phyloP scores from a whole-genome alignment of 2,888 invertebrate species.

The Aporophyla nigra region DNA sequence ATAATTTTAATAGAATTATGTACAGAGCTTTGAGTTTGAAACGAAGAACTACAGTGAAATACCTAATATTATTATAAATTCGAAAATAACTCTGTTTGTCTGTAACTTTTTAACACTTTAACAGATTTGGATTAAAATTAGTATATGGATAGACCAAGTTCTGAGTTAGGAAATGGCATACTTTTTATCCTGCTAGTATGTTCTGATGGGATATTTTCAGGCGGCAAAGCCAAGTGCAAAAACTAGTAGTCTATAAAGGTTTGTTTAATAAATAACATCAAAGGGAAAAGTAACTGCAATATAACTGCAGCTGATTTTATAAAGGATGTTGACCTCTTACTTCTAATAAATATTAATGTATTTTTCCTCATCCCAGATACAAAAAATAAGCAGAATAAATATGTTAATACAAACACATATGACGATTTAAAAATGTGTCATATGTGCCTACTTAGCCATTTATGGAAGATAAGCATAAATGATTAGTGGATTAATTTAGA shows the following conservation, averaged over 20 bases:
- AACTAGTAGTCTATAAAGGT: no score
- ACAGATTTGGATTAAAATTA: not conserved
- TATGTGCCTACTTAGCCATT: not conserved
- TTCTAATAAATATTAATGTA: constrained; percentile 25
- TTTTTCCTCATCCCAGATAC: constrained; percentile 27
- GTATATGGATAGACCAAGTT: not conserved
- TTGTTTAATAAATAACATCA: not conserved
- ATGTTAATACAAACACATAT: not conserved
- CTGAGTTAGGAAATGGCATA: not conserved
- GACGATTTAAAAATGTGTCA: not conserved
- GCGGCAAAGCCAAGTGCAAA: not conserved
- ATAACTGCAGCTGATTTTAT: not conserved
- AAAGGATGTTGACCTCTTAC: constrained; percentile 31
- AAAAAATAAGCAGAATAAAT: constrained; percentile 7
- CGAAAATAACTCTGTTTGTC: not conserved
- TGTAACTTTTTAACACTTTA: not conserved
- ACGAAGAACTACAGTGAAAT: not conserved
- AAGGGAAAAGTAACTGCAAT: constrained; percentile 2
- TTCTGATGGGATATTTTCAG: no score
- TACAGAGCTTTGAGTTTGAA: no score
- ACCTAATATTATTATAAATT: not conserved
- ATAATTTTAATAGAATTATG: not conserved
- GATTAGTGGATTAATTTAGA: constrained; percentile 3
- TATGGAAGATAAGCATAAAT: constrained; percentile 19
- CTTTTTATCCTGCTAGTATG: not conserved